Conservation (phyloP, 2,113 vertebrate genomes). For the Aplodontia rufa region DNA sequence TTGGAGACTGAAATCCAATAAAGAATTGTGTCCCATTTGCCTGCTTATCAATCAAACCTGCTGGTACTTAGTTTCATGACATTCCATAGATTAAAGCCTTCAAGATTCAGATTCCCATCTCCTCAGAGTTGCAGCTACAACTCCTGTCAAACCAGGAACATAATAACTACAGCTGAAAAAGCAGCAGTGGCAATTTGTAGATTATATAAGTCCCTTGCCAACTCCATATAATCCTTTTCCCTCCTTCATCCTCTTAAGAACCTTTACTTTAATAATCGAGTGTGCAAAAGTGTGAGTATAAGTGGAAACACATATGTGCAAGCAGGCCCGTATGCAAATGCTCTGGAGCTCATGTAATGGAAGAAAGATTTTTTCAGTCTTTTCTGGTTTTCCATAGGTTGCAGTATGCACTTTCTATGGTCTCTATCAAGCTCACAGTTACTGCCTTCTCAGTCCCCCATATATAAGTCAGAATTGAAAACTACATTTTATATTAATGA, state of each 20-base stretch:
- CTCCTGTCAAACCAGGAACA: background rate
- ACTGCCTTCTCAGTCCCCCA: background rate
- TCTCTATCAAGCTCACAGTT: background rate
- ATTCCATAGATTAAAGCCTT: slow-evolving; percentile 15
- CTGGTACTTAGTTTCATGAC: slow-evolving; percentile 39
- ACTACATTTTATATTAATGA: background rate
- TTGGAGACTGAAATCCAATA: slow-evolving; percentile 17
- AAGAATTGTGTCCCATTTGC: background rate
- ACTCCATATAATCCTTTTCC: background rate
- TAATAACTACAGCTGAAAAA: background rate
- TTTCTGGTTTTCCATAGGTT: background rate
- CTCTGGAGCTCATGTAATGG: background rate
- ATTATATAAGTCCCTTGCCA: background rate
- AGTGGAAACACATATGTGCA: too few species aligned
- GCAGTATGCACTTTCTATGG: background rate
- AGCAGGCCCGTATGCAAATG: background rate
- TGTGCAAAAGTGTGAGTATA: background rate
- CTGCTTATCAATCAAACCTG: slow-evolving; percentile 37
- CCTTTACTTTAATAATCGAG: background rate
- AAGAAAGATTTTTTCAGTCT: background rate
- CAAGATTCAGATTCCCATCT: background rate
- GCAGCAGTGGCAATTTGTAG: background rate
- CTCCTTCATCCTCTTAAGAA: background rate
- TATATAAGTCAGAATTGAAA: background rate
- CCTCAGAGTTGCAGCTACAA: background rate